Conservation (phyloP, 2,113 vertebrate genomes). For the Martes martes region DNA sequence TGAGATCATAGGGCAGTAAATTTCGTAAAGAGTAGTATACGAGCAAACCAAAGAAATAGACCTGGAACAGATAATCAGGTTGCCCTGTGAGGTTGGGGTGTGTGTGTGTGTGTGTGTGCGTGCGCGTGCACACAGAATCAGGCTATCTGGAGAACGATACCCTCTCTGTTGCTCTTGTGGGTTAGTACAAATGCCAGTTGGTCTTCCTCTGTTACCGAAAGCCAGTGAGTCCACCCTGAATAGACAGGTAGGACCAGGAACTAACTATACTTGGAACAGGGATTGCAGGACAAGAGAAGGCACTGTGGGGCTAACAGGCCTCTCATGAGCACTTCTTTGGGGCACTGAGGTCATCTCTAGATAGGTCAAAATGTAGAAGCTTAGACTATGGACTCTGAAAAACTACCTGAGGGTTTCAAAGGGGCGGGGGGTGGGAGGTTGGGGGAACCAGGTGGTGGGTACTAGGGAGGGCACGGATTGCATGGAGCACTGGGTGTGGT, state of each 20-base stretch:
- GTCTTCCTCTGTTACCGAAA: neutral
- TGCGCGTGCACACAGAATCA: neutral
- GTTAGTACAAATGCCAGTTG: neutral
- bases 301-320: neutral
- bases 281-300: neutral
- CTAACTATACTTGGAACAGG: neutral
- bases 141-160: neutral
- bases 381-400: too few species aligned
- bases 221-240: neutral
- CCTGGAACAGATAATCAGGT: neutral
- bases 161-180: neutral
- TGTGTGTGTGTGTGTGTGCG: neutral
- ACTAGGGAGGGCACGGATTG: too few species aligned
- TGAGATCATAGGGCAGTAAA: slow-evolving; percentile 57
- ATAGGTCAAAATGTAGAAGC: neutral
- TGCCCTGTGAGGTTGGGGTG: neutral
- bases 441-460: too few species aligned
- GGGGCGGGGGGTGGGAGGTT: too few species aligned
- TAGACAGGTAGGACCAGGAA: neutral
- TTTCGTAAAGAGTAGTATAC: slow-evolving; percentile 10
- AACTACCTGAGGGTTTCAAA: too few species aligned
- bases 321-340: neutral
- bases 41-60: slow-evolving; percentile 18
- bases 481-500: too few species aligned
- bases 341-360: neutral